phyloP scores from a whole-genome alignment of 2,113 vertebrate genomes.

The Hipposideros armiger region DNA sequence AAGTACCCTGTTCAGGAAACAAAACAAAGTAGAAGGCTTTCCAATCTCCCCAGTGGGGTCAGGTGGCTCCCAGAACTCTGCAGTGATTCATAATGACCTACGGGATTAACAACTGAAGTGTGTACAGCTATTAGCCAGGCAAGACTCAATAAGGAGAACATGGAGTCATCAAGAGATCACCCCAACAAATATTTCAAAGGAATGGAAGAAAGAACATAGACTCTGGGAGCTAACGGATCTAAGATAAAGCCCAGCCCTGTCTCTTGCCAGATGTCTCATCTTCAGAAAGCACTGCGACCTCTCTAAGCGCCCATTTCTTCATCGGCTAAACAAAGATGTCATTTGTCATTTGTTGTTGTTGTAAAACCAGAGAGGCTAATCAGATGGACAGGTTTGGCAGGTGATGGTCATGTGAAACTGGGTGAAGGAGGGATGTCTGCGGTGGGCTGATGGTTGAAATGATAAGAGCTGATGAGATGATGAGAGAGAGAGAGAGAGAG shows the following conservation, averaged over 20 bases:
- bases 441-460: neutral
- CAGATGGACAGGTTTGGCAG: neutral
- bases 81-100: neutral
- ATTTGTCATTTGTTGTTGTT: neutral
- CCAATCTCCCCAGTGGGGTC: fast-evolving
- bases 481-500: neutral
- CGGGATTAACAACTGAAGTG: neutral
- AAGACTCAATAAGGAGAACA: neutral
- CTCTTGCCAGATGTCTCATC: neutral
- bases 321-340: neutral
- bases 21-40: neutral
- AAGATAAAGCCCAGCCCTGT: neutral
- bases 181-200: neutral
- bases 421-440: neutral
- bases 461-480: neutral
- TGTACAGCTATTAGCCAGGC: neutral
- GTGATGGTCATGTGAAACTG: neutral
- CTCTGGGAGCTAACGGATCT: neutral
- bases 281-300: neutral
- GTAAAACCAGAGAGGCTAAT: neutral
- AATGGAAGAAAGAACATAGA: neutral
- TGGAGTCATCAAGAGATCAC: neutral
- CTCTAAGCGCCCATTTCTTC: neutral
- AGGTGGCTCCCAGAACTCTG: too few relatives aligned
- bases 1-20: neutral